Percentiles rank a stretch among this genome's conserved stretches.
These are phyloP conservation scores for Erannis defoliaria DNA, from an alignment of 2,888 invertebrate species.

Conservation along the genomic window DNA sequence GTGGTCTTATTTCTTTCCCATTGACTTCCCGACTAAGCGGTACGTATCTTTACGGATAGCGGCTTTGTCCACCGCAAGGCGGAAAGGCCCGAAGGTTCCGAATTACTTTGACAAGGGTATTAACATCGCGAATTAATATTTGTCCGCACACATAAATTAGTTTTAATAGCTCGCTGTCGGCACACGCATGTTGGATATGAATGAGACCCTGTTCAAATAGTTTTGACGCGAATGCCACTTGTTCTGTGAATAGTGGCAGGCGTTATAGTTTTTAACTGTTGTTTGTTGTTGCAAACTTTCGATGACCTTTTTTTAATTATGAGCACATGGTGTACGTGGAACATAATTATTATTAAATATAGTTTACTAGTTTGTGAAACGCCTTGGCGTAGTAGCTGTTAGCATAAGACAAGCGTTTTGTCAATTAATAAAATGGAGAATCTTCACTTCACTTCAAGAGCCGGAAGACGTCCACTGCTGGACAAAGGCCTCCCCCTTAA, in stretches of 20 bases:
- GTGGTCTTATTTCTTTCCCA: not conserved
- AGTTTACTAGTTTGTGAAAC: no score
- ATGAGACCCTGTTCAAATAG: constrained; percentile 24
- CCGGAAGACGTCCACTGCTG: no score
- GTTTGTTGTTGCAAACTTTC: not conserved
- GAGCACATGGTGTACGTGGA: no score
- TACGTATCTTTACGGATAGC: constrained; percentile 27
- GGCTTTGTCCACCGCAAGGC: constrained; percentile 69
- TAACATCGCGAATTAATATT: constrained; percentile 63
- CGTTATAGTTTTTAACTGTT: constrained; percentile 13
- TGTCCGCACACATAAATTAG: constrained; percentile 56
- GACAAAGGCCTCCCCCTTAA: no score
- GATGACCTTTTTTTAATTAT: not conserved
- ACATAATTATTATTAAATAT: no score
- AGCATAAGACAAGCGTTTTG: no score
- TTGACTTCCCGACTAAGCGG: constrained; percentile 44
- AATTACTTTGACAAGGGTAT: constrained; percentile 65
- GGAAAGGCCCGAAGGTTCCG: constrained; percentile 56
- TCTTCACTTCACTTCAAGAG: no score
- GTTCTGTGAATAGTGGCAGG: constrained; percentile 18
- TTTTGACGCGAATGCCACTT: constrained; percentile 18
- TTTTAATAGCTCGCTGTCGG: constrained; percentile 48
- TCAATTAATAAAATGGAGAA: no score
- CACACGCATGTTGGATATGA: constrained; percentile 19
- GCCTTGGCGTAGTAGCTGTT: no score